These are phyloP conservation scores for Nyctereutes procyonoides DNA, from an alignment of 2,113 vertebrate species.

Conservation along the genomic window DNA sequence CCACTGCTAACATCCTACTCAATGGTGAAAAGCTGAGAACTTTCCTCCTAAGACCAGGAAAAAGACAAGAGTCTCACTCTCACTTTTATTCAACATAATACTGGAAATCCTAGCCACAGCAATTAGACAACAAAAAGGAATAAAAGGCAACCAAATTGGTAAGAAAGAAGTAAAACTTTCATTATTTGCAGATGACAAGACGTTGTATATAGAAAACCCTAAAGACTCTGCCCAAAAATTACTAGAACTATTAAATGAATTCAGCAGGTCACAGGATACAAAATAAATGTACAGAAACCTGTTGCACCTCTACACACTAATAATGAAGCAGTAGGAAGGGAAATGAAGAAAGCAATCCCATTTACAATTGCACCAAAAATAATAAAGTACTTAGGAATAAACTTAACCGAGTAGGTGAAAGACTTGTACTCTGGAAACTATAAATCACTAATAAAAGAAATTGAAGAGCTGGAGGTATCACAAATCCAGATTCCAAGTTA, in stretches of 20 bases:
- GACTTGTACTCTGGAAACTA: background rate
- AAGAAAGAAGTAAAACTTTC: background rate
- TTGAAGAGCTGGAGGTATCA: background rate
- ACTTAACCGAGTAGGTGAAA: background rate
- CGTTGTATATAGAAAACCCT: background rate
- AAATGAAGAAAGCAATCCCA: background rate
- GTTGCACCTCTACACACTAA: background rate
- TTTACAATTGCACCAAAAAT: background rate
- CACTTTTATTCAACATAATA: background rate
- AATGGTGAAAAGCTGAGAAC: background rate
- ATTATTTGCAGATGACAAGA: background rate
- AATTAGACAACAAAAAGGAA: background rate
- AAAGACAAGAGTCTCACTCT: background rate
- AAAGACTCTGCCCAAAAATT: background rate
- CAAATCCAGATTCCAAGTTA: background rate
- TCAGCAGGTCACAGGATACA: background rate
- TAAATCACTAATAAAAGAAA: background rate
- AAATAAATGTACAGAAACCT: background rate
- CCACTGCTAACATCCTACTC: background rate
- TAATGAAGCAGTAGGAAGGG: background rate
- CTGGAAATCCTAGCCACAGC: background rate
- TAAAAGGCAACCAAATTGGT: background rate
- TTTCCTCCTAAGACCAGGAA: background rate
- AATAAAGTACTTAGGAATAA: background rate
- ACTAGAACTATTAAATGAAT: background rate